Evolutionary conservation across 2,888 invertebrate genomes (phyloP), one percentile per base, ranked within the genome.

Genomic region (Hartigia nigra): DNA sequence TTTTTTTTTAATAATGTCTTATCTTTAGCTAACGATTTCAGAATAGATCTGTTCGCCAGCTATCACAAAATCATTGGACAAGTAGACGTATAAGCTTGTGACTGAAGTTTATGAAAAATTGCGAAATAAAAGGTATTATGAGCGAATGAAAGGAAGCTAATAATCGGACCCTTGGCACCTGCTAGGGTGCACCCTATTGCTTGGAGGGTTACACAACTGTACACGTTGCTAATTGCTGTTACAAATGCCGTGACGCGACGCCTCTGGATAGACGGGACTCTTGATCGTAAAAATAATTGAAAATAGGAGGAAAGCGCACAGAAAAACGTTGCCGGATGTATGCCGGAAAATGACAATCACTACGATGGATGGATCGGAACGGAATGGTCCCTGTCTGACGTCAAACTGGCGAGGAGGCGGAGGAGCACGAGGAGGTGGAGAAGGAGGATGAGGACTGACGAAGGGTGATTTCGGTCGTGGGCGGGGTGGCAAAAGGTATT

Each of bases 301-400:
- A 88, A 90, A 86, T 86, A 83, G 83, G 86, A 86, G 87, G 81
- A 86, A 85, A 83, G 81, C 82, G 83, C 81, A 81, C 86, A 87
- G 87, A 89, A 88, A 89, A 87, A 86, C 84, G 83, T 78, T 82
- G 80, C 89, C 91, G 91, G 91, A 91, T 87, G 88, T 84, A 80
- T 72, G 88, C 91, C 91, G 91, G 91, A 91, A 91, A 91, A 90
- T 91, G 91, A 91, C 91, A 91, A 91, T 91, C 91, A 91, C 87
- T 82, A 82, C 83, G 83, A 85, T 81, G 84, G 82, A 86, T 88
- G 86, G 87, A 76, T 55, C 55, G 55, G 81, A 86, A 82, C 84
- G 83, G 82, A 81, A 86, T 83, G 82, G 85, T 87, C 86, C 88
- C 88, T 89, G 89, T 90, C 90, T 90, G 89, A 89, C 86, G 88